Base-by-base conservation (phyloP, 2,113 vertebrate species). In the Rana temporaria region DNA sequence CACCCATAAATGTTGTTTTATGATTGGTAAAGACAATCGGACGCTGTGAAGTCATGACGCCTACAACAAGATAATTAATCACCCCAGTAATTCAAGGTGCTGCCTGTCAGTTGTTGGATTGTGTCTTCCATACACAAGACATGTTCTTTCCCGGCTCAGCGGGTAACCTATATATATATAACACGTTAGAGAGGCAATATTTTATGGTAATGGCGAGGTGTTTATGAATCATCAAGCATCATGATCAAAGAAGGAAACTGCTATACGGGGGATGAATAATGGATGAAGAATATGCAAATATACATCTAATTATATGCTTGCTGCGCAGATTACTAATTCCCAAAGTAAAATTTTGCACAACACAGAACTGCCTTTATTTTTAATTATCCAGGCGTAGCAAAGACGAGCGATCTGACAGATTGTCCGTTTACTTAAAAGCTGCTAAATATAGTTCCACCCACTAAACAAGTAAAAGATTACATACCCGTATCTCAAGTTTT, bases 251-350 rank as follows among this genome's bases (percentile, higher is more conserved):
- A 2, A 55, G 24, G 17, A 0, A 0, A 73, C 82, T 85, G 85
- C 78, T 32, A 55, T 87, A 85, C 24, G 4, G 20, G 59, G 53
- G 7, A 92, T 92, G 92, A 92, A 91, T 90, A 85, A 87, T 78
- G 75, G 85, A 89, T 90, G 92, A 91, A 90, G 86, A 86, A 89
- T 89, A 92, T 89, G 87, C 86, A 88, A 86, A 90, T 87, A 87
- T 84, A 84, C 2, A 16, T 17, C 85, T 91, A 85, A 91, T 91
- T 90, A 91, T 0, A 24, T 62, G 67, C 48, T 83, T 78, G 85
- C 17, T 20, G 80, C 57, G 0, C 78, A 87, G 86, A 67, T 89
- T 85, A 70, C 82, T 86, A 93, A 93, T 91, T 93, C 91, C 92
- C 91, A 62, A 84, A 89, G 88, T 89, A 89, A 91, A 92, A 87